Conservation (phyloP, 1,140 invertebrate genomes). For the Anastrepha obliqua region DNA sequence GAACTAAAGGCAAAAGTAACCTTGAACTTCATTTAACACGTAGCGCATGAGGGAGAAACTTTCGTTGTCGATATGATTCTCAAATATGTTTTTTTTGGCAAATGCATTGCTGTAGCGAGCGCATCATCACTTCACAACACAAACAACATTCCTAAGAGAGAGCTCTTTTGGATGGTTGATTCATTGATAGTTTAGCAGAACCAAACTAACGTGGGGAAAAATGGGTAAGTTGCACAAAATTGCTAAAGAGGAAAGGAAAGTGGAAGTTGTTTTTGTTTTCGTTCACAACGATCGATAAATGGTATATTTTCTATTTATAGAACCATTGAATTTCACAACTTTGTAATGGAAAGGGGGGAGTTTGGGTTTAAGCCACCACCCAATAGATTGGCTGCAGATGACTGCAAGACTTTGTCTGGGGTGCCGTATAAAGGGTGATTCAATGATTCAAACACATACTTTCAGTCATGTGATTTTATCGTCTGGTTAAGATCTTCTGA, state of each 20-base stretch:
- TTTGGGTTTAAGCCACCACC: background rate
- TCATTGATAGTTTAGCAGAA: background rate
- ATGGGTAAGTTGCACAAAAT: slow-evolving; percentile 13
- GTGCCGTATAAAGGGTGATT: no score
- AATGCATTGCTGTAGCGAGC: background rate
- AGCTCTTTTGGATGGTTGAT: background rate
- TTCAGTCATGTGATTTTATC: no score
- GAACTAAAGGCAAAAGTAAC: slow-evolving; percentile 27
- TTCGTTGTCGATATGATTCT: background rate
- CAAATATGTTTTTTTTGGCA: background rate
- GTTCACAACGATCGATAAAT: background rate
- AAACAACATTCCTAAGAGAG: background rate
- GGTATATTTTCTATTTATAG: slow-evolving; percentile 6
- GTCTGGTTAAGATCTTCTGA: no score
- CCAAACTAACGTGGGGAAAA: background rate
- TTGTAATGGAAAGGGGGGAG: background rate
- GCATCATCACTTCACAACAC: background rate
- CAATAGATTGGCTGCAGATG: background rate
- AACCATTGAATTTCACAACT: slow-evolving; percentile 41
- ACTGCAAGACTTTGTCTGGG: background rate
- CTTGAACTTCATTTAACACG: slow-evolving; percentile 45
- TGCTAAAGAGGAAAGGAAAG: background rate
- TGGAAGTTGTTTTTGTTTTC: background rate
- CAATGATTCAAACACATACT: no score
- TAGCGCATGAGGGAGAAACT: background rate